Base-by-base conservation (phyloP, 2,113 vertebrate genomes). In the Oxyura jamaicensis region DNA sequence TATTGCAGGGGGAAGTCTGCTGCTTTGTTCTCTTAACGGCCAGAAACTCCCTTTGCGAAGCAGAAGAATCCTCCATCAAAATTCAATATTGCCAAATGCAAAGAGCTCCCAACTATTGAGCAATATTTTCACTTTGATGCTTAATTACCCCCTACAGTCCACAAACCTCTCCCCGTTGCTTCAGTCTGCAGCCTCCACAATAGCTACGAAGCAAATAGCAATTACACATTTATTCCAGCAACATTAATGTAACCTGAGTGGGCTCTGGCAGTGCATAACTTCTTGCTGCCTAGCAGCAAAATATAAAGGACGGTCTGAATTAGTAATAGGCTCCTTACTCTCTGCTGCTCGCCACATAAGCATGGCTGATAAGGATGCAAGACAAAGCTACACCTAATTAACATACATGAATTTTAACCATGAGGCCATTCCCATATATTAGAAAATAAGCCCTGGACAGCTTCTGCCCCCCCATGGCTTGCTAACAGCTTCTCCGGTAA, bases 341-440 rank as follows among this genome's bases (percentile, higher is more conserved):
- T 33, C 65, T 73, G 66, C 77, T 68, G 71, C 55, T 35, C 52
- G 48, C 52, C 62, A 33, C 60, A 58, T 9, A 67, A 82, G 11
- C 26, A 62, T 2, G 52, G 67, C 58, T 65, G 35, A 23, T 10
- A 65, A 59, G 31, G 35, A 68, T n/a, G n/a, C 41, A 76, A 59
- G 67, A 86, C 26, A 76, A 79, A 88, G 58, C 69, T 44, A 42
- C 7, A 20, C 20, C 41, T 72, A 21, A 91, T 91, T 86, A 91
- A 75, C n/a, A 56, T 4, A 41, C 10, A 76, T 78, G 59, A 92
- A 94, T 92, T 82, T 90, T 82, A 92, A 86, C 20, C 60, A 86
- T 21, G 25, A 67, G 73, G 52, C 77, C 8, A 16, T 73, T 58
- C 39, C 31, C 36, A 46, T 58, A 5, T 20, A 73, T 59, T 6